Conservation (phyloP, 2,888 invertebrate genomes). For the Mamestra brassicae region DNA sequence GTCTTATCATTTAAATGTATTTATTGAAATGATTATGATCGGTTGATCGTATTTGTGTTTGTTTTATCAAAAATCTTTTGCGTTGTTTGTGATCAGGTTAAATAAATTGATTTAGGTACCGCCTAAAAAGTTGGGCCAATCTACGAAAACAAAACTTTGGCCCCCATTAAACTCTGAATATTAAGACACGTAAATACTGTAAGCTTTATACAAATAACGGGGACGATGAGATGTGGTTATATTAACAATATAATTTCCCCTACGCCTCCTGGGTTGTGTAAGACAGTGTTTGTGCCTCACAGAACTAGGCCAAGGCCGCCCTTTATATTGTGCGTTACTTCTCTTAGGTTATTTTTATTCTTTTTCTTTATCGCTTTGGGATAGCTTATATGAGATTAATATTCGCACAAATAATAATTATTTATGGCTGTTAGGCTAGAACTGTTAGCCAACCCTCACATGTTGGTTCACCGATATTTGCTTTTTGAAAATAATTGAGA, state of each 20-base stretch:
- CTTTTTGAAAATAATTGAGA: background rate
- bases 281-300: conserved; percentile 63
- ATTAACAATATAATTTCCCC: conserved; percentile 60
- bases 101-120: background rate
- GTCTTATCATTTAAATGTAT: background rate
- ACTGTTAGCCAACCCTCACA: conserved; percentile 18
- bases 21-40: too few relatives aligned
- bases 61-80: background rate
- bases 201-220: conserved; percentile 41
- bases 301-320: conserved; percentile 55
- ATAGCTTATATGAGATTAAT: conserved; percentile 55
- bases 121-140: background rate
- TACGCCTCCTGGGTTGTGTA: conserved; percentile 46
- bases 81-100: background rate
- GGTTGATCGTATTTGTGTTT: background rate
- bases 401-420: conserved; percentile 51
- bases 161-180: conserved; percentile 24
- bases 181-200: conserved; percentile 17
- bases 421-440: conserved; percentile 35
- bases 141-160: conserved; percentile 18
- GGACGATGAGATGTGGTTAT: conserved; percentile 40
- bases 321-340: conserved; percentile 48
- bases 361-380: conserved; percentile 63
- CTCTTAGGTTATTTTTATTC: conserved; percentile 62
- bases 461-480: background rate